Conservation (phyloP, 1,140 invertebrate species). For the Intoshia linei region DNA sequence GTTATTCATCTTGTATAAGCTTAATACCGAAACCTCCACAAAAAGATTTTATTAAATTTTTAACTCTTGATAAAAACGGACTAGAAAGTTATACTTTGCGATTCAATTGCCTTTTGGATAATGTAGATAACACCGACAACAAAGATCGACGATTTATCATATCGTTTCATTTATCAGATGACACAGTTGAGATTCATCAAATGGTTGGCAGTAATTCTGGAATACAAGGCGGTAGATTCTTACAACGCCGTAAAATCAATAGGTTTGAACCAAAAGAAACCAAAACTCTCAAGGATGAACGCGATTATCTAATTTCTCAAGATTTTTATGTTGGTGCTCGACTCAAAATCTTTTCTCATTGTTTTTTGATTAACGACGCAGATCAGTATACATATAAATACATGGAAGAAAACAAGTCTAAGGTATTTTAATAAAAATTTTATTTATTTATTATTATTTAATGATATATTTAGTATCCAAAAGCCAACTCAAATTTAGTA, state of each 20-base stretch:
- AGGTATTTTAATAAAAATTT: too few species aligned
- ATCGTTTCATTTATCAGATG: slow-evolving; percentile 42
- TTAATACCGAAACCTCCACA: slow-evolving; percentile 19
- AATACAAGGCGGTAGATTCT: too few species aligned
- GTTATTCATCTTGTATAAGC: slow-evolving; percentile 16
- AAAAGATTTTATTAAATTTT: slow-evolving; percentile 22
- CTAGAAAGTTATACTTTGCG: slow-evolving; percentile 40
- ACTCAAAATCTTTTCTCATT: slow-evolving; percentile 17
- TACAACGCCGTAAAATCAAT: too few species aligned
- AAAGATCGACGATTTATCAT: slow-evolving; percentile 39
- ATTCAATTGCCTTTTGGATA: slow-evolving; percentile 37
- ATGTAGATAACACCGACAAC: slow-evolving; percentile 34
- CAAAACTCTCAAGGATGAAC: too few species aligned
- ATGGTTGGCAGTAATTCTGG: slow-evolving; percentile 37
- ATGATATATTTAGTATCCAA: too few species aligned
- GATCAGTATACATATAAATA: slow-evolving; percentile 21
- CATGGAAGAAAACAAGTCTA: slow-evolving; percentile 20
- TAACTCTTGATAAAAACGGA: slow-evolving; percentile 25
- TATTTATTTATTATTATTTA: too few species aligned
- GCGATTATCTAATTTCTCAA: slow-evolving; percentile 8
- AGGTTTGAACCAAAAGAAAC: too few species aligned
- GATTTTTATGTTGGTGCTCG: slow-evolving; percentile 22
- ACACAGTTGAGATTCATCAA: slow-evolving; percentile 47
- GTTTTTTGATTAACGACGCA: slow-evolving; percentile 20
- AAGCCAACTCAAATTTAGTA: too few species aligned